A percentile compares a stretch with the other conserved stretches of the same genome.
Conservation (phyloP, 2,113 vertebrate species). For the Solea solea region DNA sequence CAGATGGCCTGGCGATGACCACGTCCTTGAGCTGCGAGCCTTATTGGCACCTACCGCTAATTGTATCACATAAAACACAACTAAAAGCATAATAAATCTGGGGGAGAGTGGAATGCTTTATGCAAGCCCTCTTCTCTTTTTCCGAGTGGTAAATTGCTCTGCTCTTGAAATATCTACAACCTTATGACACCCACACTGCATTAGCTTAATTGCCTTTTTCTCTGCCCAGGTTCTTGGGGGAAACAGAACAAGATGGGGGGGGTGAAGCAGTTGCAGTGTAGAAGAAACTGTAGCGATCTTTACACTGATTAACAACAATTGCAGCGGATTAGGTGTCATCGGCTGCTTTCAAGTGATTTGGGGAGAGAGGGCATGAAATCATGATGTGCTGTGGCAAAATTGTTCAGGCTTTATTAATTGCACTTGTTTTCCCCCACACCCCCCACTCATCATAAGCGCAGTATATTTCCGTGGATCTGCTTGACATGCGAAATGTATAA, state of each 20-base stretch:
- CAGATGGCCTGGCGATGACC: constrained; percentile 93
- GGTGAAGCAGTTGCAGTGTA: neutral
- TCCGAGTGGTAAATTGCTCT: constrained; percentile 93
- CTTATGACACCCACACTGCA: constrained; percentile 92
- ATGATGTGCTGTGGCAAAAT: constrained; percentile 32
- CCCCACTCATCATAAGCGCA: neutral
- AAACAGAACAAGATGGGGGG: constrained; percentile 24
- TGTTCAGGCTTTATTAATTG: constrained; percentile 45
- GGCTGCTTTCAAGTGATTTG: constrained; percentile 34
- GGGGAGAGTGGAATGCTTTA: constrained; percentile 87
- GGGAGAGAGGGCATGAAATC: constrained; percentile 37
- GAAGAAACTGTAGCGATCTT: constrained; percentile 51
- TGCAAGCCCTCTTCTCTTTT: constrained; percentile 89
- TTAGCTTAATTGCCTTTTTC: constrained; percentile 96
- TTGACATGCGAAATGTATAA: neutral
- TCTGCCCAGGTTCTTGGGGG: constrained; percentile 67
- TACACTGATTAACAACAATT: constrained; percentile 63
- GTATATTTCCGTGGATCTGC: neutral
- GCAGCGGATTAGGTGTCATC: constrained; percentile 32
- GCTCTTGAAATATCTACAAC: constrained; percentile 98
- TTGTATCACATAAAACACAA: constrained; percentile 96
- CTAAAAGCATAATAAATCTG: constrained; percentile 99
- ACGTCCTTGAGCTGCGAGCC: constrained; percentile 89
- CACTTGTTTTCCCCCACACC: too few species aligned
- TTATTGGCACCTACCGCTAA: constrained; percentile 95